Evolutionary conservation across 2,797 vertebrate species (phyloP).

Genomic region (Gephyroberyx darwinii): DNA sequence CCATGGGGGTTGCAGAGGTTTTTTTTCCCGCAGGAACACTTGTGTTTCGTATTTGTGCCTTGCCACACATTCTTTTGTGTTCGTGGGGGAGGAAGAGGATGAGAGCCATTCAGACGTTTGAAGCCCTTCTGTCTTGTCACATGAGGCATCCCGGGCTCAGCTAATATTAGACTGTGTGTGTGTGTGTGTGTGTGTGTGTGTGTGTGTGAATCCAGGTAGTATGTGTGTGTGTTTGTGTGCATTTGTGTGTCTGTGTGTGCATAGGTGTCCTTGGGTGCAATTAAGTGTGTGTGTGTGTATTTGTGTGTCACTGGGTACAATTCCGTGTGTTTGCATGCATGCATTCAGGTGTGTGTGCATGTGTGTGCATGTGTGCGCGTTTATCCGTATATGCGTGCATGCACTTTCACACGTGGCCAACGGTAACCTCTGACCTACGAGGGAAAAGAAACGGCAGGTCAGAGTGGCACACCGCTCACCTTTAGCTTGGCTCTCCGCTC

Average conservation of each 20-base stretch:
- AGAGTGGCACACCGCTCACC: slow-evolving; percentile 49
- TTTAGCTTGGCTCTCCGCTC: slow-evolving; percentile 38
- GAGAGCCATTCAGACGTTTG: slow-evolving; percentile 54
- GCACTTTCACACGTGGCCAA: slow-evolving; percentile 17
- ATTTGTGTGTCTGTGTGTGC: slow-evolving; percentile 2
- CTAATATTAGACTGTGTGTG: background rate
- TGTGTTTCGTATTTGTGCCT: slow-evolving; percentile 85
- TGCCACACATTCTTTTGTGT: slow-evolving; percentile 81
- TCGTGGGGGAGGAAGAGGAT: slow-evolving; percentile 73
- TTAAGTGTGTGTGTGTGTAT: background rate
- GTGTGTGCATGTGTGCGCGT: background rate
- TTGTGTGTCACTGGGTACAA: too few relatives aligned
- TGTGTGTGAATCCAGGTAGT: background rate
- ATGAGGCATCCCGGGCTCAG: slow-evolving; percentile 45
- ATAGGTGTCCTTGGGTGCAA: background rate
- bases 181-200: background rate
- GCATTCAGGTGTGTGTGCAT: background rate
- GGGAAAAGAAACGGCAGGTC: slow-evolving; percentile 30
- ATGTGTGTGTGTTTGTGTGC: background rate
- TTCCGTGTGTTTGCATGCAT: background rate
- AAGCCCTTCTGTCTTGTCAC: slow-evolving; percentile 68
- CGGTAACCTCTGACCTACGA: slow-evolving; percentile 26
- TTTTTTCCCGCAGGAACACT: slow-evolving; percentile 72
- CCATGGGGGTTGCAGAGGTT: slow-evolving; percentile 70
- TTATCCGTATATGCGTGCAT: background rate